phyloP scores from a whole-genome alignment of 2,888 invertebrate species.

The Tholera decimalis region DNA sequence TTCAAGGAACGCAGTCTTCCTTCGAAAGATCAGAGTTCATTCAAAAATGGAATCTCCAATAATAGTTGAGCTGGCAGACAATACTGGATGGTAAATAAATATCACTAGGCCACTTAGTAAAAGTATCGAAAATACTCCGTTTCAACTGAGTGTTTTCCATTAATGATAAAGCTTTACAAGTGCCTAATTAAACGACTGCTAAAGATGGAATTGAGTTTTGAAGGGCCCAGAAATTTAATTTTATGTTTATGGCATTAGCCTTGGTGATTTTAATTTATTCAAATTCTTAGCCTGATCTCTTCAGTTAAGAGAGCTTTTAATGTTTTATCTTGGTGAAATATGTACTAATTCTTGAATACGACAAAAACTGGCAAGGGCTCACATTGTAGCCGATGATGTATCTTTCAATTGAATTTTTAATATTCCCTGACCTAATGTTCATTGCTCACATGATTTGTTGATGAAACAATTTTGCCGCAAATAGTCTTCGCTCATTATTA shows the following conservation, averaged over 20 bases:
- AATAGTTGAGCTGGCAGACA: constrained; percentile 85
- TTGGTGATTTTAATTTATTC: constrained; percentile 22
- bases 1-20: constrained; percentile 27
- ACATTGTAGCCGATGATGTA: constrained; percentile 2
- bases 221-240: constrained; percentile 23
- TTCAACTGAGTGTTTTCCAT: too few relatives aligned
- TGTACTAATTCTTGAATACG: not conserved
- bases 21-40: constrained; percentile 80
- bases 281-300: constrained; percentile 6
- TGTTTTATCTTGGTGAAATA: constrained; percentile 8
- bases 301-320: constrained; percentile 16
- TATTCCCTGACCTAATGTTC: constrained; percentile 67
- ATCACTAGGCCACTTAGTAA: constrained; percentile 84
- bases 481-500: constrained; percentile 61
- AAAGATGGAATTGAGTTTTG: constrained; percentile 27
- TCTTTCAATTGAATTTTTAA: constrained; percentile 68
- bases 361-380: constrained; percentile 4
- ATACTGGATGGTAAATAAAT: constrained; percentile 84
- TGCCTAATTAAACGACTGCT: constrained; percentile 16
- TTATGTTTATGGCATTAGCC: constrained; percentile 21
- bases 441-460: constrained; percentile 59
- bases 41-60: constrained; percentile 78
- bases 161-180: constrained; percentile 17
- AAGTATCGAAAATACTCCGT: constrained; percentile 74
- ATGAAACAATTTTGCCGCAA: constrained; percentile 58